These are phyloP conservation scores for Octodon degus DNA, from an alignment of 2,113 vertebrate species.

Conservation along the genomic window DNA sequence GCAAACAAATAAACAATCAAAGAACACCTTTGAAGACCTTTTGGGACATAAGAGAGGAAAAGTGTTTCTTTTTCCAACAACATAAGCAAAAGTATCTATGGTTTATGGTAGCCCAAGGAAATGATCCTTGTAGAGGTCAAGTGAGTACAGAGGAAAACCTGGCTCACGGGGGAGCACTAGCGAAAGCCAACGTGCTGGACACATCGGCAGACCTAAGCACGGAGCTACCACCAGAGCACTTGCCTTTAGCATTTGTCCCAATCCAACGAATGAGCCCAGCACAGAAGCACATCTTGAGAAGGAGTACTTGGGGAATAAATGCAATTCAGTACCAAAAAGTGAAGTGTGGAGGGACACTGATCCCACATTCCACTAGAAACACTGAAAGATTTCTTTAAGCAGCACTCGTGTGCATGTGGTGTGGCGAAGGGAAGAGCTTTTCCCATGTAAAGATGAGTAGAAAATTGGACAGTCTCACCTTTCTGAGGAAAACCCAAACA, in stretches of 20 bases:
- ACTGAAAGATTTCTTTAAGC: background rate
- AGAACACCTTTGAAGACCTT: background rate
- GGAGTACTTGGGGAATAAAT: background rate
- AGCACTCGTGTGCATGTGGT: background rate
- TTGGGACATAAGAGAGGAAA: background rate
- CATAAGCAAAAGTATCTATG: background rate
- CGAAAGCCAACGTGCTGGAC: background rate
- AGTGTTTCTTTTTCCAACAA: background rate
- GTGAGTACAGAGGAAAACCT: background rate
- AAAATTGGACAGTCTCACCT: background rate
- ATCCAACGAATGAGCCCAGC: background rate
- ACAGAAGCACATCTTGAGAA: background rate
- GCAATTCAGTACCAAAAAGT: background rate
- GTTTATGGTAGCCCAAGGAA: no score
- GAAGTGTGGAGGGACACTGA: background rate
- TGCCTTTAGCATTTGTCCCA: background rate
- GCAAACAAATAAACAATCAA: background rate
- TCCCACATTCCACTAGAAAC: background rate
- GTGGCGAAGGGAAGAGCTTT: background rate
- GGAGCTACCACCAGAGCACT: background rate
- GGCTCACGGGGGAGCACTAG: background rate
- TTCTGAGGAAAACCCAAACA: background rate
- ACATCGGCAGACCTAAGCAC: background rate
- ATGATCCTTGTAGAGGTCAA: background rate
- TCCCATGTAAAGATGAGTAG: background rate